Base-by-base conservation (phyloP, 2,113 vertebrate genomes). In the Hepsetus odoe region DNA sequence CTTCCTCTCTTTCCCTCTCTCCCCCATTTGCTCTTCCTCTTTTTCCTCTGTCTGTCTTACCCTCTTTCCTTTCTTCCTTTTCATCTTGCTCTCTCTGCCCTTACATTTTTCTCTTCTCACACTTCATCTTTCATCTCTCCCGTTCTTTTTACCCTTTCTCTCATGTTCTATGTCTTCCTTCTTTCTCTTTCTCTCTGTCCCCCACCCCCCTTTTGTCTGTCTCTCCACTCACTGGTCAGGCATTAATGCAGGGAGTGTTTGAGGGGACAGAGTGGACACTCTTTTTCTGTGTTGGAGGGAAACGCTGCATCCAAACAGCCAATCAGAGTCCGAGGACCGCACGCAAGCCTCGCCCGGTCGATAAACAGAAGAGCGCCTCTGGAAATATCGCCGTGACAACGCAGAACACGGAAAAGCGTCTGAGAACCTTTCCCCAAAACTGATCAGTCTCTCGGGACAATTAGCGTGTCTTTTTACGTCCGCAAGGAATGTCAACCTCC, bases 361-460 rank as follows among this genome's bases (percentile, higher is more conserved):
- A 87, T 90, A 84, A 86, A 89, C 74, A 69, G 84, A 85, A 85
- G 58, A 69, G 66, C 77, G 83, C 66, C 56, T 86, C 77, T 77
- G 77, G 59, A 33, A 71, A 80, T 74, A 76, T 79, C 40, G 77
- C 79, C 44, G 26, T 74, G 44, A 84, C 72, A 44, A 64, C 38
- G 35, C 26, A 13, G 49, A 18, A 76, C 82, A 22, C 85, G 72
- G 58, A 71, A 82, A 78, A 32, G 30, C 59, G 81, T 18, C 74
- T 44, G 55, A 80, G 40, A 80, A 62, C 59, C 46, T 49, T 75
- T 61, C 76, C 62, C n/a, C 53, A 1, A 56, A 32, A 2, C 58
- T 67, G 74, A 86, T 82, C 75, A 86, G 51, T 61, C 61, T 44
- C 58, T 86, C 20, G 24, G 26, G 24, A 80, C 77, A 78, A 85